phyloP scores from a whole-genome alignment of 2,113 vertebrate species.

The Fukomys damarensis region DNA sequence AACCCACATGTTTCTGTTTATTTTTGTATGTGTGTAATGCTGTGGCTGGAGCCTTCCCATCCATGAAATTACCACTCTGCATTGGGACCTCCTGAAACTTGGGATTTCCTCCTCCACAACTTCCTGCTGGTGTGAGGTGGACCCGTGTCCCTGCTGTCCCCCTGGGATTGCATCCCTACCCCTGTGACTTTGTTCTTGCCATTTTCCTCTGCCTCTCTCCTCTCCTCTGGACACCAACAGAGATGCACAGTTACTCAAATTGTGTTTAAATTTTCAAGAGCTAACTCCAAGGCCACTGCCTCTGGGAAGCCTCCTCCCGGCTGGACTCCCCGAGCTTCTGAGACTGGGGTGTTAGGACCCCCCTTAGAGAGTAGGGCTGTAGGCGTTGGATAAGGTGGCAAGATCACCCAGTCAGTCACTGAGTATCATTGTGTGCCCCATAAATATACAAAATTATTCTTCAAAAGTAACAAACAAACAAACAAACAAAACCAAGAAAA shows the following conservation, averaged over 20 bases:
- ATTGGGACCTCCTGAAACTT: background rate
- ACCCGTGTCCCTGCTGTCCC: background rate
- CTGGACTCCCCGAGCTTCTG: no score
- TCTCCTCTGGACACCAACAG: background rate
- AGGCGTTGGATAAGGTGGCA: background rate
- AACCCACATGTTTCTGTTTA: background rate
- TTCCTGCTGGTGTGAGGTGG: background rate
- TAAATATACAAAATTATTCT: background rate
- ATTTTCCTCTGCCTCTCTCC: background rate
- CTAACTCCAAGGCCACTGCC: background rate
- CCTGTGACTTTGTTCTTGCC: constrained; percentile 32
- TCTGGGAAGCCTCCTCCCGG: constrained; percentile 13
- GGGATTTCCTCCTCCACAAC: background rate
- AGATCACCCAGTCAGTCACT: background rate
- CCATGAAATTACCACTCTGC: background rate
- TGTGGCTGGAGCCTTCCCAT: background rate
- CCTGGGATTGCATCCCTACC: background rate
- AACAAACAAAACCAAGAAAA: background rate
- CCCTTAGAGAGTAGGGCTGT: background rate
- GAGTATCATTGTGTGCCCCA: background rate
- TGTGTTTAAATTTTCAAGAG: constrained; percentile 55
- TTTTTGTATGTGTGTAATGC: background rate
- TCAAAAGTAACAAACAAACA: background rate
- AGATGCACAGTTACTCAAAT: constrained; percentile 45
- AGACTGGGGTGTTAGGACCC: background rate